phyloP scores from a whole-genome alignment of 2,888 invertebrate genomes.

The Osmoderma eremita region DNA sequence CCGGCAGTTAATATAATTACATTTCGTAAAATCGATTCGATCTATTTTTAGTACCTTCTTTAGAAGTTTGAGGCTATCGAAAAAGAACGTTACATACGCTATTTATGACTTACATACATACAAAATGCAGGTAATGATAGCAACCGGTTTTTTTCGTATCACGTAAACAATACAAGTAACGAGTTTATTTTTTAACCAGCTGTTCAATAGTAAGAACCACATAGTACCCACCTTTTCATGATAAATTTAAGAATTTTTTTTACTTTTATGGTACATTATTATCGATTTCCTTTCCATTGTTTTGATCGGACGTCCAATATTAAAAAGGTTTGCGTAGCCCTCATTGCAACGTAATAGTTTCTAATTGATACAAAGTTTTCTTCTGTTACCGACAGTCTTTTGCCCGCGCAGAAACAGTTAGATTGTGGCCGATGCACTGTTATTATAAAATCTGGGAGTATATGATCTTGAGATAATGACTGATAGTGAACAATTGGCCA shows the following conservation, averaged over 20 bases:
- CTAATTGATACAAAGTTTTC: conserved; percentile 29
- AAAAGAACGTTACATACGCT: not conserved
- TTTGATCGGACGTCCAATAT: conserved; percentile 26
- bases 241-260: conserved; percentile 21
- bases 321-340: conserved; percentile 22
- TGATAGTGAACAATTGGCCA: conserved; percentile 57
- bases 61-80: too few relatives aligned
- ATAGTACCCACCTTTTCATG: conserved; percentile 6
- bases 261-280: not conserved
- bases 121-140: conserved; percentile 2
- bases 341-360: conserved; percentile 19
- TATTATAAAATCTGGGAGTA: conserved; percentile 43
- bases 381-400: conserved; percentile 9
- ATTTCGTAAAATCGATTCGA: conserved; percentile 54
- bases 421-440: not conserved
- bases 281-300: conserved; percentile 21
- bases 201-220: not conserved
- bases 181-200: conserved; percentile 7
- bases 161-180: conserved; percentile 8
- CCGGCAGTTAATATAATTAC: conserved; percentile 51
- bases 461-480: conserved; percentile 59
- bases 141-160: too few relatives aligned
- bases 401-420: not conserved
- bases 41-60: conserved; percentile 25
- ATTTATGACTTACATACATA: too few relatives aligned